Conservation (phyloP, 2,113 vertebrate species). For the Embiotoca jacksoni region DNA sequence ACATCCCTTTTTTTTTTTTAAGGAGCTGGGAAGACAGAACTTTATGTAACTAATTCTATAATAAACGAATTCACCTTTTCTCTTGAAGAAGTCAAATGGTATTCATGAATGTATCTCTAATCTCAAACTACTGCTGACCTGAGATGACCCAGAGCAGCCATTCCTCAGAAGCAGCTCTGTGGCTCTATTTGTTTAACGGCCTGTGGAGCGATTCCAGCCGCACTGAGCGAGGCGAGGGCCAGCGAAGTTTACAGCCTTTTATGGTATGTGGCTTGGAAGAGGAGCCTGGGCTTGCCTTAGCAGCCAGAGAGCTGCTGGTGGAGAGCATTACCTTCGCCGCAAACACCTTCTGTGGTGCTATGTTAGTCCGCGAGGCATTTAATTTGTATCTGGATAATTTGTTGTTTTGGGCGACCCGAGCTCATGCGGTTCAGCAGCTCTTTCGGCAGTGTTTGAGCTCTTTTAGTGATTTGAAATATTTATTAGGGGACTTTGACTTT, state of each 20-base stretch:
- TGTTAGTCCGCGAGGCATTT: slow-evolving; percentile 7
- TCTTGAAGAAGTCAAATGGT: no score
- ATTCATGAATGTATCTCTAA: background rate
- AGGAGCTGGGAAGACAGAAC: no score
- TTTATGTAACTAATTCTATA: background rate
- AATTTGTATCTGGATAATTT: slow-evolving; percentile 3
- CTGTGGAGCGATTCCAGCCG: slow-evolving; percentile 63
- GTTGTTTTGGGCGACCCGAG: background rate
- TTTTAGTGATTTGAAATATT: background rate
- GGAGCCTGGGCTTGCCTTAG: background rate
- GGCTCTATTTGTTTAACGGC: slow-evolving; percentile 65
- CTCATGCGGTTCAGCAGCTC: background rate
- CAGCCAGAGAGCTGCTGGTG: slow-evolving; percentile 22
- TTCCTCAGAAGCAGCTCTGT: slow-evolving; percentile 56
- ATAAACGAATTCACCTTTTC: background rate
- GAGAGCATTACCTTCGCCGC: slow-evolving; percentile 24
- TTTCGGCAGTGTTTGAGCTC: background rate
- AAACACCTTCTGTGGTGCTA: slow-evolving; percentile 23
- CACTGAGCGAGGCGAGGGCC: slow-evolving; percentile 42
- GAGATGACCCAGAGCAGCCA: slow-evolving; percentile 27
- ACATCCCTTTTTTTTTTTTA: no score
- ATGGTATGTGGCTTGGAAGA: slow-evolving; percentile 65
- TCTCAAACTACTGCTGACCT: slow-evolving; percentile 41
- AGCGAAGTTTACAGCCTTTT: slow-evolving; percentile 70
- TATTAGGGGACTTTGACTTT: background rate